These are phyloP conservation scores for Drosophila seguyi DNA, from an alignment of 1,140 invertebrate genomes.

Conservation along the genomic window DNA sequence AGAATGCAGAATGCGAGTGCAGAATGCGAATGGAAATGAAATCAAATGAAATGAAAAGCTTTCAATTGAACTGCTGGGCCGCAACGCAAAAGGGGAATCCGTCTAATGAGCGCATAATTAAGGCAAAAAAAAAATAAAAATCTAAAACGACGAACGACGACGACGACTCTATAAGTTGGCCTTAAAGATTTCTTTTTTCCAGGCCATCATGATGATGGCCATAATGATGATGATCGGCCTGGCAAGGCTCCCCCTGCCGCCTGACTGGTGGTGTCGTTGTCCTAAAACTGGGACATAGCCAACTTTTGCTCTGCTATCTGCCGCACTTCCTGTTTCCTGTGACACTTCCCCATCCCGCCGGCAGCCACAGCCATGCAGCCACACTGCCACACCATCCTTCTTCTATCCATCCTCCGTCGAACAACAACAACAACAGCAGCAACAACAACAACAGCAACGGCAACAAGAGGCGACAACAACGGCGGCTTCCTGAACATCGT, in stretches of 20 bases:
- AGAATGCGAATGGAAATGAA: conserved; percentile 12
- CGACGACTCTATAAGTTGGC: conserved; percentile 17
- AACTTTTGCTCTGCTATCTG: conserved; percentile 74
- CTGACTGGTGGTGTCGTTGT: conserved; percentile 46
- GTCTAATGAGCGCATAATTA: conserved; percentile 64
- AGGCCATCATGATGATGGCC: not conserved
- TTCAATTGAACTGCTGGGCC: conserved; percentile 68
- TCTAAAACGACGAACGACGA: conserved; percentile 1
- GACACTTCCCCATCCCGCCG: conserved; percentile 64
- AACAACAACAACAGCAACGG: conserved; percentile 30
- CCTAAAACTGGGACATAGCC: conserved; percentile 59
- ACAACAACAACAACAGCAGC: conserved; percentile 29
- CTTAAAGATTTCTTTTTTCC: conserved; percentile 19
- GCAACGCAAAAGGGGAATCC: conserved; percentile 16
- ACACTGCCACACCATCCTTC: conserved; percentile 3
- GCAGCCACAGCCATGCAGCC: not conserved
- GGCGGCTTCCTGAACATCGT: conserved; percentile 74
- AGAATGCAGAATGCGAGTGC: not conserved
- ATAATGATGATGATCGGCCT: not conserved
- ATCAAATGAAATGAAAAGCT: conserved; percentile 72
- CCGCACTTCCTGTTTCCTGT: conserved; percentile 80
- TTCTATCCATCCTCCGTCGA: not conserved
- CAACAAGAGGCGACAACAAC: conserved; percentile 33
- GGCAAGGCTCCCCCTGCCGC: not conserved
- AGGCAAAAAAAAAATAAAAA: conserved; percentile 1